Evolutionary conservation across 2,113 vertebrate genomes (phyloP), one percentile per base, ranked within the genome.

Genomic region (Sinosuthora webbiana): DNA sequence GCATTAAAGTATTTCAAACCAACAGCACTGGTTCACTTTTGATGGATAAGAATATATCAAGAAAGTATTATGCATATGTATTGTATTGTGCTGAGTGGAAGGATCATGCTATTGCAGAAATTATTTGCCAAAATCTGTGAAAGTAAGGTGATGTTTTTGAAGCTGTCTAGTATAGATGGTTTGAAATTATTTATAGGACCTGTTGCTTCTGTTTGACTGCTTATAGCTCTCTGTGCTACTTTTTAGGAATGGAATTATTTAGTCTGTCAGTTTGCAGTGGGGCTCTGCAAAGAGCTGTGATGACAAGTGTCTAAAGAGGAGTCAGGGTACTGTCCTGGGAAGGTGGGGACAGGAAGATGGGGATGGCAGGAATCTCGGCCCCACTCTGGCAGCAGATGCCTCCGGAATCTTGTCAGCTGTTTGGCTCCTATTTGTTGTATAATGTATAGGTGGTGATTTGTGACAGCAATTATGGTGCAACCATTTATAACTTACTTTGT

Each of bases 61-160:
- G 21, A 57, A 91, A 53, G 10, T 6, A 2, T 67, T 22, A 10
- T 0, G 0, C 6, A 2, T 5, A 1, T 14, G 1, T 59, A 20
- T 83, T 65, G 17, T 47, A 11, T 50, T 81, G 15, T 64, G 52
- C 47, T 56, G 21, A 64, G 37, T 53, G 45, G 56, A 89, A 81
- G 52, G 39, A 59, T 82, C 31, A 15, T 63, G 31, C 25, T 50
- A 0, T 53, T 67, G 27, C 25, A 59, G 19, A 60, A 19, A 44
- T 18, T 11, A 41, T 59, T 67, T 49, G 52, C 37, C 49, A 35
- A 22, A 59, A 81, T 39, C 9, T 35, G 6, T 82, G 52, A 42
- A 62, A 77, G 22, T 28, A 65, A n/a, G 22, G 11, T 44, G 20
- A 20, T 41, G 11, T 5, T 74, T 59, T 89, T 39, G 47, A 27